Conservation (phyloP, 2,797 vertebrate genomes). For the Micrastur ruficollis region DNA sequence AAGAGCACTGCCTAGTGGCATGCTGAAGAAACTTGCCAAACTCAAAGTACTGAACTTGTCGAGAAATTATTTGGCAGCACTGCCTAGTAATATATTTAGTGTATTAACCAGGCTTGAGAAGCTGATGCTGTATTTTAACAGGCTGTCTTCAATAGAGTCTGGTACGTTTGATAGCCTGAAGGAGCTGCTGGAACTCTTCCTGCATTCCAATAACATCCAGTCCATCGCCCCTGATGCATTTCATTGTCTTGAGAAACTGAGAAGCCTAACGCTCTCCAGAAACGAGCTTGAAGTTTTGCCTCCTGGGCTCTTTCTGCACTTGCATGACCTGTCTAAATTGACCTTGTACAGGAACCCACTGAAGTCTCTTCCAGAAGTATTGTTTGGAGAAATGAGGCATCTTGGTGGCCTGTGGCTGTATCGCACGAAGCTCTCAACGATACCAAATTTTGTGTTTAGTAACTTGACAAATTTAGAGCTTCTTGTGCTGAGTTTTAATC, state of each 20-base stretch:
- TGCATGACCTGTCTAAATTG: conserved; percentile 74
- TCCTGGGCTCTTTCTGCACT: conserved; percentile 79
- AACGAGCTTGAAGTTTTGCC: conserved; percentile 81
- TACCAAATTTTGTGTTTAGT: conserved; percentile 83
- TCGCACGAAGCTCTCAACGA: conserved; percentile 79
- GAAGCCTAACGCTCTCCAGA: conserved; percentile 74
- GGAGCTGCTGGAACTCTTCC: conserved; percentile 75
- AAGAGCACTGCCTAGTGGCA: conserved; percentile 28
- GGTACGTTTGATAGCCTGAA: conserved; percentile 76
- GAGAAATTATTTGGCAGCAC: conserved; percentile 76
- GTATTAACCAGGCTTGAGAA: conserved; percentile 72
- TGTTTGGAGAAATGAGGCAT: conserved; percentile 84
- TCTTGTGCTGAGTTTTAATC: conserved; percentile 80
- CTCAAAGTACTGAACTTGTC: conserved; percentile 81
- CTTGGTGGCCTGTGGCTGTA: conserved; percentile 82
- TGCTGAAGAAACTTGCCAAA: conserved; percentile 76
- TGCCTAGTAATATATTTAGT: conserved; percentile 77
- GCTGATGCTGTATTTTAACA: conserved; percentile 79
- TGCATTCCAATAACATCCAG: conserved; percentile 79
- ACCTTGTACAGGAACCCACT: conserved; percentile 85
- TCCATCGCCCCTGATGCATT: conserved; percentile 78
- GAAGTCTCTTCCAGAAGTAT: conserved; percentile 75
- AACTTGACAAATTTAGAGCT: conserved; percentile 82
- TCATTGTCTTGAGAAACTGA: conserved; percentile 76
- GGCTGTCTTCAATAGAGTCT: conserved; percentile 73